phyloP scores from a whole-genome alignment of 2,888 invertebrate species.

The Cylloceria caligata region DNA sequence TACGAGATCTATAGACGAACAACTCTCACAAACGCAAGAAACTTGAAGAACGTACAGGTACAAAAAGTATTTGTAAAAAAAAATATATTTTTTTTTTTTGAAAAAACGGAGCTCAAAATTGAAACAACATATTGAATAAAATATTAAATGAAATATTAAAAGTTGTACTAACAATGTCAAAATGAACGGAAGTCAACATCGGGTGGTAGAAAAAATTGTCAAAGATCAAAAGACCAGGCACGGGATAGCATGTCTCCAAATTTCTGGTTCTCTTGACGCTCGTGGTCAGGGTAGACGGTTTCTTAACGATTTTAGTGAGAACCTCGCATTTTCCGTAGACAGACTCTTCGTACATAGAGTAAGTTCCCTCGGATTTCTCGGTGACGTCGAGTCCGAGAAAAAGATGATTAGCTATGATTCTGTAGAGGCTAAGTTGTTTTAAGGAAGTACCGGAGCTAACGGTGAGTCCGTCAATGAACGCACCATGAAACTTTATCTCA shows the following conservation, averaged over 20 bases:
- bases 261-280: conserved; percentile 62
- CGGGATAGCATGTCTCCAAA: conserved; percentile 58
- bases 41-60: no score
- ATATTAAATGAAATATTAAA: no score
- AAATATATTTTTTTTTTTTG: no score
- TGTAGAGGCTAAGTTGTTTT: conserved; percentile 59
- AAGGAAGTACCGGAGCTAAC: conserved; percentile 35
- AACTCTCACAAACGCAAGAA: no score
- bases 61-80: no score
- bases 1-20: no score
- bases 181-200: conserved; percentile 63
- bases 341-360: conserved; percentile 50
- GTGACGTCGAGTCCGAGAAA: conserved; percentile 55
- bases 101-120: no score
- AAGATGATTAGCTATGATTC: conserved; percentile 51
- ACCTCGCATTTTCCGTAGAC: conserved; percentile 61
- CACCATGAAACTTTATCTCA: conserved; percentile 50
- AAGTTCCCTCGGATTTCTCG: conserved; percentile 52
- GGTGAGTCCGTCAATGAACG: conserved; percentile 47
- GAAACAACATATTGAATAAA: no score
- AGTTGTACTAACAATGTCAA: conserved; percentile 50
- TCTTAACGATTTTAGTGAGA: conserved; percentile 45
- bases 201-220: conserved; percentile 60
- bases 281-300: conserved; percentile 28
- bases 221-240: conserved; percentile 55